Evolutionary conservation across 2,797 vertebrate species (phyloP), one percentile per base, ranked within the genome.

Genomic region (Loris lydekkerianus): DNA sequence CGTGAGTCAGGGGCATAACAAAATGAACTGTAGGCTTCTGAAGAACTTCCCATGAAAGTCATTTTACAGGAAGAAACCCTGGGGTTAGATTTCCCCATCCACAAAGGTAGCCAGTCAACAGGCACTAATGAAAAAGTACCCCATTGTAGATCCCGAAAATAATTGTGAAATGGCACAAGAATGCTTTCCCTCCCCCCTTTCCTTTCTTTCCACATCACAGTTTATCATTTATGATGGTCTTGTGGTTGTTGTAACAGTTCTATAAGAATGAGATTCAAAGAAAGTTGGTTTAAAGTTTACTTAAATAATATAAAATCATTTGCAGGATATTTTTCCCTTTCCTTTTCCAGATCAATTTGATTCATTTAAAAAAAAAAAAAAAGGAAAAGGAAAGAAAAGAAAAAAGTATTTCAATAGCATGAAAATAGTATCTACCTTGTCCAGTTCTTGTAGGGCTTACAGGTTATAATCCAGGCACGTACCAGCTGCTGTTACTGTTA

Each of bases 231-330:
- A 75, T 96, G 97, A 98, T 63, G 53, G 86, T 94, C 97, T 96
- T 97, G 96, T 97, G 97, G 97, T 97, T 94, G 87, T 93, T 98
- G 86, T 97, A 96, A 97, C 92, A 96, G 87, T 96, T 96, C 63
- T 91, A 56, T 96, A 97, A 97, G 98, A 98, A 98, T 89, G 96
- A 95, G 90, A 96, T 96, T 89, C 81, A 78, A 91, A 94, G 84
- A 97, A 97, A 96, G 96, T 97, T 98, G 97, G 97, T 94, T 98
- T 98, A 96, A 53, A 53, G 40, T 94, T 93, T 97, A 69, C 94
- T 97, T 97, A 96, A 97, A 96, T 97, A 96, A 92, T 95, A 91
- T 53, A 93, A 77, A 97, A 95, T 49, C 97, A 86, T 97, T 97
- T 94, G 84, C 92, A 86, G 89, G 1, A 15, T 70, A 96, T 95